Evolutionary conservation across 1,140 invertebrate species (phyloP), one percentile per base, ranked within the genome.

Genomic region (Drosophila kohkoa): DNA sequence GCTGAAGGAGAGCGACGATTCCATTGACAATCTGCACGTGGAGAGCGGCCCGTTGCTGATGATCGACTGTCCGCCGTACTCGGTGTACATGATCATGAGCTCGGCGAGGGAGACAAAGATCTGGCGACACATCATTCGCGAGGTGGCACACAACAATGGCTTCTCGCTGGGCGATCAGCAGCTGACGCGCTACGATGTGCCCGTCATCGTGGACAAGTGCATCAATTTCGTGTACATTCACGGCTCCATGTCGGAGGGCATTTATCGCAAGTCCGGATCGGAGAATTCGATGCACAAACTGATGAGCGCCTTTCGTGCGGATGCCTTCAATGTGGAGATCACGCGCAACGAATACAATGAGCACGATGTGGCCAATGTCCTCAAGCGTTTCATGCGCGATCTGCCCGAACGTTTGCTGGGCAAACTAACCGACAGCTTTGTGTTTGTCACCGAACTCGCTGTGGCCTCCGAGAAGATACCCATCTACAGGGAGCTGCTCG

Each of bases 181-280:
- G 90, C 92, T 98, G 28, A 98, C 97, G 5, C 95, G 96, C 77
- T 96, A 97, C 71, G 95, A 98, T 91, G 95, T 98, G 30, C 97
- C 97, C 20, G 96, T 97, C 11, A 95, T 98, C 62, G 96, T 98
- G 1, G 97, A 98, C 77, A 98, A 97, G 91, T 98, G 97, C 92
- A 95, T 98, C 45, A 97, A 96, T 83, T 98, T 98, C 83, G 95
- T 98, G 65, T 97, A 96, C 78, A 95, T 95, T 11, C 95, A 98
- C 91, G 97, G 97, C 25, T 96, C 96, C 81, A 95, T 97, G 93
- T 94, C 96, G 6, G 96, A 97, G 92, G 97, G 97, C 1, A 97
- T 98, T 82, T 98, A 98, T 92, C 94, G 98, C 16, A 94, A 95
- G 45, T 95, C 95, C 38, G 97, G 97, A 1, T 95, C 96, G 7